Conservation (phyloP, 2,797 vertebrate genomes). For the Sebastiscus tertius region DNA sequence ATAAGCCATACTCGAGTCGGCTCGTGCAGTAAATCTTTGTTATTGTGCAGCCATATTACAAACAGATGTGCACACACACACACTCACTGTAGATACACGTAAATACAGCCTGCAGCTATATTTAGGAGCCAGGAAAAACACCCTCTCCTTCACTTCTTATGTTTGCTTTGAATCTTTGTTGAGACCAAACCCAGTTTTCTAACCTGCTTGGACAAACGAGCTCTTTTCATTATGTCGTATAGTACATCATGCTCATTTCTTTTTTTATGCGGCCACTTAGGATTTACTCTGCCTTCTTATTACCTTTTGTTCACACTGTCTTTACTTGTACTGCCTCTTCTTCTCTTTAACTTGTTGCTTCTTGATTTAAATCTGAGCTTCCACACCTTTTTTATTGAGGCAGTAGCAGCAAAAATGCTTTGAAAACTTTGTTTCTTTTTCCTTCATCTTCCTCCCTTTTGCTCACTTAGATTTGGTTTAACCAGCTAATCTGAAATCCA, state of each 20-base stretch:
- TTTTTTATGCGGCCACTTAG: neutral
- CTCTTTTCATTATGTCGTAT: conserved; percentile 12
- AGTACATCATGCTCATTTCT: neutral
- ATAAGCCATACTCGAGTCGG: conserved; percentile 57
- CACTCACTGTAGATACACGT: conserved; percentile 3
- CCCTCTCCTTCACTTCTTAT: conserved; percentile 25
- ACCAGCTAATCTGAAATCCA: neutral
- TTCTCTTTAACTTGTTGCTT: neutral
- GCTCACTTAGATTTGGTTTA: neutral
- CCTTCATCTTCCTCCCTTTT: neutral
- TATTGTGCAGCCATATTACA: conserved; percentile 63
- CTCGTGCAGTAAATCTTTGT: conserved; percentile 63
- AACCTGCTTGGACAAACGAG: conserved; percentile 26
- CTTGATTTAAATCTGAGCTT: neutral
- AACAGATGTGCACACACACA: conserved; percentile 56
- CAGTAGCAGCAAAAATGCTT: neutral
- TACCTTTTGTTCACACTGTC: neutral
- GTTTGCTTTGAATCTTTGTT: conserved; percentile 49
- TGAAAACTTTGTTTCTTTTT: neutral
- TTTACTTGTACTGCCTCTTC: neutral
- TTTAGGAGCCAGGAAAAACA: conserved; percentile 40
- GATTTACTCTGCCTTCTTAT: neutral
- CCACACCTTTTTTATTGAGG: neutral
- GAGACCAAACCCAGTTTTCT: conserved; percentile 38
- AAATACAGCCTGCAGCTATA: conserved; percentile 55